These are phyloP conservation scores for Drosophila affinis DNA, from an alignment of 2,888 invertebrate species.

Conservation along the genomic window DNA sequence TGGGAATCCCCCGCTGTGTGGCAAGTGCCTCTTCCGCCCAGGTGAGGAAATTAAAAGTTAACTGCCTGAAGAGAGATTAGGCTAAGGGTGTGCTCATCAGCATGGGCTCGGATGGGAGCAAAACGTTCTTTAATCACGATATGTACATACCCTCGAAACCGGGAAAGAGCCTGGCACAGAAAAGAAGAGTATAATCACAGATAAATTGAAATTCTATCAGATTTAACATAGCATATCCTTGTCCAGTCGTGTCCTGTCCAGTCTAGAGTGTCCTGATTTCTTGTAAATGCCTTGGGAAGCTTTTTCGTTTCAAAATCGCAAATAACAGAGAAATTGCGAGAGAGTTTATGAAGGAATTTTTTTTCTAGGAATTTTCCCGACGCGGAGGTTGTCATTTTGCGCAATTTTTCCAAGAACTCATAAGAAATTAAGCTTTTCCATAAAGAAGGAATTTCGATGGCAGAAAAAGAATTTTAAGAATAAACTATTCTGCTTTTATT, in stretches of 20 bases:
- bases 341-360: background rate
- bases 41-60: slow-evolving; percentile 53
- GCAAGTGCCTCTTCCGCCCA: slow-evolving; percentile 26
- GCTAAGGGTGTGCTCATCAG: slow-evolving; percentile 13
- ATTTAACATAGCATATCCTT: no score
- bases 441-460: background rate
- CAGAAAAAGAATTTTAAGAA: background rate
- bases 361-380: background rate
- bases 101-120: slow-evolving; percentile 13
- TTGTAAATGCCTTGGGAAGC: no score
- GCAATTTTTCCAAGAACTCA: background rate
- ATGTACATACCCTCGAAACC: background rate
- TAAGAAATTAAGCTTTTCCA: background rate
- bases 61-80: slow-evolving; percentile 37
- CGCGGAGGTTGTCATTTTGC: background rate
- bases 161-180: background rate
- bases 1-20: slow-evolving; percentile 35
- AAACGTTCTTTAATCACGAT: background rate
- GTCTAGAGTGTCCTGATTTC: no score
- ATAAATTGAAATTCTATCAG: background rate
- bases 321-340: background rate
- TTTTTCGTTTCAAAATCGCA: background rate
- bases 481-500: background rate
- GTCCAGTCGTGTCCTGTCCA: no score
- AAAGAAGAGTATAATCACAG: background rate